Evolutionary conservation across 2,797 vertebrate species (phyloP), one percentile per base, ranked within the genome.

Genomic region (Hemitrygon akajei): DNA sequence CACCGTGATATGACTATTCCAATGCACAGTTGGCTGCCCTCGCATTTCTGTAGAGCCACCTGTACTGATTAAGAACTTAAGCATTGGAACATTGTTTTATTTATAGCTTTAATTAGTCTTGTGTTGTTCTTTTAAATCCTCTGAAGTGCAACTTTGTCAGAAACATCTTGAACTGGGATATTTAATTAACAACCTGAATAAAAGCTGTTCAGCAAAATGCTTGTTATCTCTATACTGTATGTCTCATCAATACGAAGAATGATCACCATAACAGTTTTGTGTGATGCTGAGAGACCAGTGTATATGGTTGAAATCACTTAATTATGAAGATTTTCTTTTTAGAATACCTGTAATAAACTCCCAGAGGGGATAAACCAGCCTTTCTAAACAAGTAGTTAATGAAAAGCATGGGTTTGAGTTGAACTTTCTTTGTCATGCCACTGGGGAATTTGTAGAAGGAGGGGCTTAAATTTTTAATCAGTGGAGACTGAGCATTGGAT

Each of bases 91-190:
- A 75, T 92, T 69, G 47, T 47, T 7, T 3, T 30, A n/a, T 76
- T 58, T 76, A 30, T 76, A 93, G 71, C 7, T 93, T 93, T 93
- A 93, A 93, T 93, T 73, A 14, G 91, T 75, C 69, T 47, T 73
- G 7, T 76, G 34, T 14, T 75, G 25, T n/a, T 2, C 27, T 76
- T 76, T 47, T 58, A 93, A 93, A 75, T 93, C 71, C 91, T 6
- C 56, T 27, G 91, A 93, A 76, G 76, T 14, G 40, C 14, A 56
- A 37, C 66, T 91, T 93, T 93, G 71, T 30, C 73, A n/a, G 25
- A 56, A 56, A 75, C 7, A n/a, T n/a, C 25, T 73, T n/a, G 27
- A 40, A 76, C 12, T 76, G 71, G 91, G 40, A 56, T 30, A 25
- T 58, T 73, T 75, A 75, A 75, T 92, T 73, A 47, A 75, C 71